Evolutionary conservation across 2,888 invertebrate species (phyloP).

Genomic region (Poecilus cupreus): DNA sequence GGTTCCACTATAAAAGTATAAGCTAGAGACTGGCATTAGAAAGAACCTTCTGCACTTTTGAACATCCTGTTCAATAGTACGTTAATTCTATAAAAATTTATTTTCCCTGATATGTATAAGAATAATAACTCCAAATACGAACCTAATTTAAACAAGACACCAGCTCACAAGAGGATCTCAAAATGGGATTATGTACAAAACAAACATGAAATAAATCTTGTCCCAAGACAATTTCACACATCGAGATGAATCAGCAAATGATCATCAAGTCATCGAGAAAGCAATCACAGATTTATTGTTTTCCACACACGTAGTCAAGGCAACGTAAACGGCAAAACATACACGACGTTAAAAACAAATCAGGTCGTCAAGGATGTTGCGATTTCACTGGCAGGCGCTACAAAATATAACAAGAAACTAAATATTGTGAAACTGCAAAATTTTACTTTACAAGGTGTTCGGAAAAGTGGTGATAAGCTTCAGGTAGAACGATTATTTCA

Average conservation of each 20-base stretch:
- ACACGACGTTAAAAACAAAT: neutral
- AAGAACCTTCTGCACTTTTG: too few species aligned
- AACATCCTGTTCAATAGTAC: too few species aligned
- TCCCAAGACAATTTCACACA: neutral
- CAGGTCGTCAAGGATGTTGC: constrained; percentile 7
- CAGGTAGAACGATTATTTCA: too few species aligned
- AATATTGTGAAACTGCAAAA: too few species aligned
- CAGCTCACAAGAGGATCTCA: neutral
- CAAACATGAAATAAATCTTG: neutral
- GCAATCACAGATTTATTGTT: neutral
- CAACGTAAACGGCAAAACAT: neutral
- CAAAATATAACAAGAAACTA: too few species aligned
- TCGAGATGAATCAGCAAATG: neutral
- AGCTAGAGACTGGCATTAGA: too few species aligned
- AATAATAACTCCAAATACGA: neutral
- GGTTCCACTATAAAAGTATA: too few species aligned
- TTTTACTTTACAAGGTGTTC: too few species aligned
- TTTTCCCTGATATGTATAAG: too few species aligned
- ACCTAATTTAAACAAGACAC: neutral
- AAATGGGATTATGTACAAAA: neutral
- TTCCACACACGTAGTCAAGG: neutral
- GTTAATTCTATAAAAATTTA: too few species aligned
- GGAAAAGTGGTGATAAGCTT: too few species aligned
- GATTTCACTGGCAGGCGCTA: constrained; percentile 1
- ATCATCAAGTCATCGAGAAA: neutral